Evolutionary conservation across 2,113 vertebrate genomes (phyloP), one percentile per base, ranked within the genome.

Genomic region (Xiphias gladius): DNA sequence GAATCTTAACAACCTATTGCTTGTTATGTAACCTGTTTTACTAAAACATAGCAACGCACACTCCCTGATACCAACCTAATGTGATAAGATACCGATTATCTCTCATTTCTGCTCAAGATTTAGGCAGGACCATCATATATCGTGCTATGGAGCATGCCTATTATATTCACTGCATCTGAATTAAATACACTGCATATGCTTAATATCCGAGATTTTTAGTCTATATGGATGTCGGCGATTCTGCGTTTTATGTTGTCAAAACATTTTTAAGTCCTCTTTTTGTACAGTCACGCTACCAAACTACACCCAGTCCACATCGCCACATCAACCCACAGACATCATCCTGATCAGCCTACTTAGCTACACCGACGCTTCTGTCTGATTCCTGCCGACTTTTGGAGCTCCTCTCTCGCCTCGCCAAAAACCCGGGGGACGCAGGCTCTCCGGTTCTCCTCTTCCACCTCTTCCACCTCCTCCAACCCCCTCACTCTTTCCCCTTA

Each of bases 1-100:
- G 83, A 85, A 86, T 88, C 65, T 69, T 65, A 84, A 76, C 39
- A 71, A 70, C 70, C 63, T 13, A 37, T n/a, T 67, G 80, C 73
- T 82, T 22, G 54, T 93, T 89, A 91, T 84, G 74, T 89, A 90
- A 92, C 71, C 37, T 46, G 43, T 58, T 78, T 73, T 55, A 84
- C 28, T 67, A 26, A 70, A 4, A 65, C 64, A 79, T 1, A 30
- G 32, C 59, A 41, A 6, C 19, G 7, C 61, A 52, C 59, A 30
- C 73, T 73, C 81, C 30, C 64, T 39, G 62, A 1, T 26, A 26
- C 11, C 73, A 5, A 70, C 37, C 13, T 69, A 6, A 39, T 35
- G 48, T 54, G 28, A 50, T 48, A 16, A 61, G 4, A 67, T 7
- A 26, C 5, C 1, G 8, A n/a, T 22, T 35, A 48, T 62, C 7